Evolutionary conservation across 1,140 invertebrate genomes (phyloP), one percentile per base, ranked within the genome.

Genomic region (Ridgeia piscesae): DNA sequence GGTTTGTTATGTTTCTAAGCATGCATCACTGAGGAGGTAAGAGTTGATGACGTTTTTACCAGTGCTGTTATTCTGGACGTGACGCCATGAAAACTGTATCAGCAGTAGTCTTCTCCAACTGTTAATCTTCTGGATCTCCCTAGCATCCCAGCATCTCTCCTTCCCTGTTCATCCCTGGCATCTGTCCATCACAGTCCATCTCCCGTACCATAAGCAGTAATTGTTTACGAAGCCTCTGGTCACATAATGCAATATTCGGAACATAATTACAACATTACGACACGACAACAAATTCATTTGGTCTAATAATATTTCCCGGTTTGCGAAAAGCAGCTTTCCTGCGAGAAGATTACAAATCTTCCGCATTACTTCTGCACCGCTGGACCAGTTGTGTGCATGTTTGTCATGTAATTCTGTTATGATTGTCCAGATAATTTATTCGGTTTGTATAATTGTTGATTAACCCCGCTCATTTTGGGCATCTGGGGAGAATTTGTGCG

Each of bases 341-440:
- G 58, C 58, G 2, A 77, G 58, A 77, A 77, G 58, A 77, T 77
- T 77, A 77, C 58, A 77, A 77, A 77, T 77, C 58, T 77, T 77
- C 58, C 27, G 58, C 17, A 77, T 77, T 77, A 77, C 58, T 77
- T 77, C 58, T 21, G 17, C 17, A 0, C 27, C 17, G 58, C 58
- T 77, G 58, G 58, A 77, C 58, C 58, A 77, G 14, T 77, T 77
- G 58, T 77, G 58, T 77, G 17, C 58, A 77, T 17, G 58, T 77
- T 77, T 77, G 58, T 77, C 58, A 31, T 31, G 27, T 77, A 77
- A 77, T 77, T 77, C 58, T 77, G 58, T 77, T 77, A 77, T 77
- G 58, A 77, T 77, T 77, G 58, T 77, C 58, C 58, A 77, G 58
- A 77, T 77, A 77, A 77, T 77, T 77, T 77, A 77, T 77, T 77